Evolutionary conservation across 2,797 vertebrate genomes (phyloP).

Genomic region (Malurus leucopterus): DNA sequence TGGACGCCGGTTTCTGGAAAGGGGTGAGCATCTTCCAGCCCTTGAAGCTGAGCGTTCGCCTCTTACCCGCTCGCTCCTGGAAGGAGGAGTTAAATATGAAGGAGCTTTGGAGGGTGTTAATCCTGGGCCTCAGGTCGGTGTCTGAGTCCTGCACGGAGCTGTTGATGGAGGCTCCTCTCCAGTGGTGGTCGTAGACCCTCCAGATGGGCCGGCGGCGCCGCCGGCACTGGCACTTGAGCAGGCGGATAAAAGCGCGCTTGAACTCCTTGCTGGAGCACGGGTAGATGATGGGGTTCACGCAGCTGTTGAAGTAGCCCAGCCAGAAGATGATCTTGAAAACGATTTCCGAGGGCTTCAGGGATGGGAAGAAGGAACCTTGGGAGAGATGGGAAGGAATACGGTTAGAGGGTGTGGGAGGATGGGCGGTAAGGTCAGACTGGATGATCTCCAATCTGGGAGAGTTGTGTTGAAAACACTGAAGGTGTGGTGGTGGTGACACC

Average conservation of each 20-base stretch:
- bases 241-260: slow-evolving; percentile 91
- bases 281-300: slow-evolving; percentile 97
- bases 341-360: slow-evolving; percentile 87
- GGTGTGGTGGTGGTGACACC: neutral
- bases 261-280: slow-evolving; percentile 98
- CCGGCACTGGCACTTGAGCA: slow-evolving; percentile 89
- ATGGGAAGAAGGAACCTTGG: slow-evolving; percentile 91
- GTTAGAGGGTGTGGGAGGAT: neutral
- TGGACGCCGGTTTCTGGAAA: slow-evolving; percentile 82
- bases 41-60: slow-evolving; percentile 75
- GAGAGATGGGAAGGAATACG: neutral
- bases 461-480: neutral
- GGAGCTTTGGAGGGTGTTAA: slow-evolving; percentile 69
- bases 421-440: too few species aligned
- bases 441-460: neutral
- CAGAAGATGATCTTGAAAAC: slow-evolving; percentile 97
- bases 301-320: slow-evolving; percentile 99
- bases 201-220: slow-evolving; percentile 80
- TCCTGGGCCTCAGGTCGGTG: slow-evolving; percentile 67
- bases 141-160: slow-evolving; percentile 66
- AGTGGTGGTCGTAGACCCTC: slow-evolving; percentile 87
- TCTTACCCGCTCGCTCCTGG: slow-evolving; percentile 57
- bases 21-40: slow-evolving; percentile 87
- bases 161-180: slow-evolving; percentile 77
- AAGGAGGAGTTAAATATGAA: slow-evolving; percentile 69